phyloP scores from a whole-genome alignment of 2,888 invertebrate genomes.

The Acutogordius australiensis region DNA sequence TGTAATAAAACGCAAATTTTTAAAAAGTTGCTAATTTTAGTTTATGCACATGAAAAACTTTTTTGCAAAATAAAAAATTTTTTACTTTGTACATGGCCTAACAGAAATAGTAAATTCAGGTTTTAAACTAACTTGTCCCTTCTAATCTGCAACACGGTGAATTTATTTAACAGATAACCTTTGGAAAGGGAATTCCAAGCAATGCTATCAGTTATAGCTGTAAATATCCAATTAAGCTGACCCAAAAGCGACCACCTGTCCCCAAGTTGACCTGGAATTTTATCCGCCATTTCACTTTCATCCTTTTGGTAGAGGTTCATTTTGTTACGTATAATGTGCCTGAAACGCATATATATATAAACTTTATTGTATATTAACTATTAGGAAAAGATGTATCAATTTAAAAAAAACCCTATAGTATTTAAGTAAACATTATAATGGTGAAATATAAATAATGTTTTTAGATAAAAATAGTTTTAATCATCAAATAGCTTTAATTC shows the following conservation, averaged over 20 bases:
- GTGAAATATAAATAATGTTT: too few relatives aligned
- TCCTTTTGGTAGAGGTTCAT: neutral
- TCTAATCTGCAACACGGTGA: too few relatives aligned
- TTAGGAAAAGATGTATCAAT: conserved; percentile 11
- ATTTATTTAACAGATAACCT: too few relatives aligned
- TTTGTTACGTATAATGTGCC: conserved; percentile 16
- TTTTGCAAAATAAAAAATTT: too few relatives aligned
- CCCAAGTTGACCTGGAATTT: conserved; percentile 71
- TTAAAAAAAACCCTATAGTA: conserved; percentile 4
- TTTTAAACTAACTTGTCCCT: too few relatives aligned
- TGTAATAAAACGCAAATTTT: too few relatives aligned
- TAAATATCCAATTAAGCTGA: conserved; percentile 98
- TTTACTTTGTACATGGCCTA: too few relatives aligned
- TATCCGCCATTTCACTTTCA: conserved; percentile 23
- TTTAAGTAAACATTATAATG: conserved; percentile 13
- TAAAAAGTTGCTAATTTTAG: too few relatives aligned
- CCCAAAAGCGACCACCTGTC: conserved; percentile 87
- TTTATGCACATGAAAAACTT: too few relatives aligned
- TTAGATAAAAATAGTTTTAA: too few relatives aligned
- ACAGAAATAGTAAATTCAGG: too few relatives aligned
- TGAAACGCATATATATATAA: conserved; percentile 11
- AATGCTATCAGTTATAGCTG: conserved; percentile 95
- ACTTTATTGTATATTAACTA: conserved; percentile 16
- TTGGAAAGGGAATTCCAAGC: conserved; percentile 86
- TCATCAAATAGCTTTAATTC: too few relatives aligned